Conservation (phyloP, 2,113 vertebrate species). For the Carlito syrichta region DNA sequence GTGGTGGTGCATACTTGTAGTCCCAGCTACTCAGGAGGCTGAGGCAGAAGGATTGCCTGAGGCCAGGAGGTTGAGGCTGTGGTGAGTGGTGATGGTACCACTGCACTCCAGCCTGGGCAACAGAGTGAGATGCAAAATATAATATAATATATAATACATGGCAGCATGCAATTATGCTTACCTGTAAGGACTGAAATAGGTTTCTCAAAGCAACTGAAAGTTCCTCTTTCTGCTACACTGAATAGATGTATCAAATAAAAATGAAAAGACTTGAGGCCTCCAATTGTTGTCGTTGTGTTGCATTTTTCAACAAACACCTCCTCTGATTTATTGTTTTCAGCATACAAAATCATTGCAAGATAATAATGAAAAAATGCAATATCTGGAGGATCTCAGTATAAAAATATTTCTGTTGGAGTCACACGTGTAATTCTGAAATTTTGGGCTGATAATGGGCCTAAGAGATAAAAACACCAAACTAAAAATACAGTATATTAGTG, state of each 20-base stretch:
- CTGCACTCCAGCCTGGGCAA: no score
- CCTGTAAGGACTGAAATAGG: slow-evolving; percentile 84
- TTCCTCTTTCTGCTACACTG: slow-evolving; percentile 81
- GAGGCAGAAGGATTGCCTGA: no score
- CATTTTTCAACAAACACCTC: slow-evolving; percentile 76
- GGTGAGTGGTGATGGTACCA: no score
- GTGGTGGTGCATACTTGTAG: no score
- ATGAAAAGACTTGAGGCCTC: slow-evolving; percentile 82
- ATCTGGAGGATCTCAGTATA: slow-evolving; percentile 83
- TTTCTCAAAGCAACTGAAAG: slow-evolving; percentile 81
- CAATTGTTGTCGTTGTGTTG: slow-evolving; percentile 76
- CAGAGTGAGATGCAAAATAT: no score
- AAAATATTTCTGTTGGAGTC: slow-evolving; percentile 82
- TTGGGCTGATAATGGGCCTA: slow-evolving; percentile 83
- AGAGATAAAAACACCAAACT: not conserved
- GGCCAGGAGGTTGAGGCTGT: no score
- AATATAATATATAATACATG: no score
- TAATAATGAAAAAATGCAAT: slow-evolving; percentile 79
- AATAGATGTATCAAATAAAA: slow-evolving; percentile 85
- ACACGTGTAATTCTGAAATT: slow-evolving; percentile 78
- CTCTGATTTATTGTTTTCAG: slow-evolving; percentile 69
- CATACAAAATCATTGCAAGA: slow-evolving; percentile 81
- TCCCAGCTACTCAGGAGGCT: no score
- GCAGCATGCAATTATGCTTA: slow-evolving; percentile 58
- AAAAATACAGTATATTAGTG: not conserved